Percentiles rank a stretch among this genome's conserved stretches.
Conservation (phyloP, 2,888 invertebrate genomes). For the Dastarcus helophoroides region DNA sequence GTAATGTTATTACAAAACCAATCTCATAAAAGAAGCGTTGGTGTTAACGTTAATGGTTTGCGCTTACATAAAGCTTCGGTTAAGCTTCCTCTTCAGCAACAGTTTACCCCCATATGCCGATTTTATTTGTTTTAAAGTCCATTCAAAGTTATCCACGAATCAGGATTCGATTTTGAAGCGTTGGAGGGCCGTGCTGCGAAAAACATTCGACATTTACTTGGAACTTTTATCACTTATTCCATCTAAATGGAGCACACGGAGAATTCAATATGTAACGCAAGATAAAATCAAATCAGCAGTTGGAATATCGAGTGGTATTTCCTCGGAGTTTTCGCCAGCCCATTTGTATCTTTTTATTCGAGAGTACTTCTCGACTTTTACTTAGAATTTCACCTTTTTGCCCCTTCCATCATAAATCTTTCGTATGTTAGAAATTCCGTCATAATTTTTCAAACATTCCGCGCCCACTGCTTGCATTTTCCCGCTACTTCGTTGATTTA, state of each 20-base stretch:
- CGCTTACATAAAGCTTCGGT: no score
- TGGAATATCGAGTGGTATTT: slow-evolving; percentile 1
- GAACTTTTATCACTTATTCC: slow-evolving; percentile 1
- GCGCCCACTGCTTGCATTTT: no score
- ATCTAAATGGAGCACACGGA: slow-evolving; percentile 1
- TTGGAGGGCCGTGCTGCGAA: no score
- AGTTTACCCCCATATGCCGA: no score
- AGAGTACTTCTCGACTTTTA: slow-evolving; percentile 1
- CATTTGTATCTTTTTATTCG: background rate
- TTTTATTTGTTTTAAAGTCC: no score
- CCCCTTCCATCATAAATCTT: slow-evolving; percentile 1
- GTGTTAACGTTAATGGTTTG: no score
- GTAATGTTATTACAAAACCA: no score
- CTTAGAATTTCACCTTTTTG: background rate
- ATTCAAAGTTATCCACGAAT: no score
- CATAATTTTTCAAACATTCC: slow-evolving; percentile 1
- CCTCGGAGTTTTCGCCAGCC: background rate
- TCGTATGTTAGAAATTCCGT: background rate
- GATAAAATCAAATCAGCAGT: slow-evolving; percentile 1
- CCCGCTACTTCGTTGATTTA: slow-evolving; percentile 1
- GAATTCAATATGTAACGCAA: background rate
- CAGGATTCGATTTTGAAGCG: no score
- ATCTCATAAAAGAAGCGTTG: no score
- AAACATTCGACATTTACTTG: slow-evolving; percentile 1
- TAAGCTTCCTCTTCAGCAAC: no score